Evolutionary conservation across 2,797 vertebrate genomes (phyloP).

Genomic region (Epinephelus malabaricus): DNA sequence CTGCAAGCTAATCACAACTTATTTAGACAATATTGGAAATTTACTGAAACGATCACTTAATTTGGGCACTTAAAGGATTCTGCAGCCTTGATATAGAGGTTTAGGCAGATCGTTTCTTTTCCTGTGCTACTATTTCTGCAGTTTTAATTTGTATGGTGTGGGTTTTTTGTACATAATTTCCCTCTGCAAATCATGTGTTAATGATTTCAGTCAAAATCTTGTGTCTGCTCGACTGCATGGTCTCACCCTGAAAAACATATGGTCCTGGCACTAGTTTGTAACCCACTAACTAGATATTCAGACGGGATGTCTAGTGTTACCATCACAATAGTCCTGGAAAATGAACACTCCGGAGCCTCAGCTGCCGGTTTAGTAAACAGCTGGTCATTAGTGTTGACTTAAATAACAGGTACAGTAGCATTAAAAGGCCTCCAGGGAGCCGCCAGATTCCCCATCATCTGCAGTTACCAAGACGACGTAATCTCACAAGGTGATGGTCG

Average conservation of each 20-base stretch:
- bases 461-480: conserved; percentile 52
- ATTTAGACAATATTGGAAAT: conserved; percentile 17
- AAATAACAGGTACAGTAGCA: conserved; percentile 53
- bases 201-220: conserved; percentile 26
- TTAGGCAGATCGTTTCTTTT: not conserved
- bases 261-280: conserved; percentile 31
- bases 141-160: not conserved
- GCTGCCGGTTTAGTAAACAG: conserved; percentile 65
- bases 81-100: not conserved
- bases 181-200: not conserved
- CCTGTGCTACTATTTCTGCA: not conserved
- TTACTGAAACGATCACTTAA: not conserved
- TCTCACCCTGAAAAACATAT: conserved; percentile 25
- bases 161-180: not conserved
- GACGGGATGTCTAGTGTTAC: conserved; percentile 1
- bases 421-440: conserved; percentile 47
- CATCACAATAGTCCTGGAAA: conserved; percentile 22
- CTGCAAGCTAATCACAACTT: conserved; percentile 31
- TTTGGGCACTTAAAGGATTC: not conserved
- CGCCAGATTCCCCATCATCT: conserved; percentile 40
- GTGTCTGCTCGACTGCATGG: conserved; percentile 12
- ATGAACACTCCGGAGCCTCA: conserved; percentile 50
- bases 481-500: conserved; percentile 21
- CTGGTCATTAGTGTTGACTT: conserved; percentile 72
- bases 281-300: not conserved